Base-by-base conservation (phyloP, 1,140 invertebrate species). In the Monochamus saltuarius region DNA sequence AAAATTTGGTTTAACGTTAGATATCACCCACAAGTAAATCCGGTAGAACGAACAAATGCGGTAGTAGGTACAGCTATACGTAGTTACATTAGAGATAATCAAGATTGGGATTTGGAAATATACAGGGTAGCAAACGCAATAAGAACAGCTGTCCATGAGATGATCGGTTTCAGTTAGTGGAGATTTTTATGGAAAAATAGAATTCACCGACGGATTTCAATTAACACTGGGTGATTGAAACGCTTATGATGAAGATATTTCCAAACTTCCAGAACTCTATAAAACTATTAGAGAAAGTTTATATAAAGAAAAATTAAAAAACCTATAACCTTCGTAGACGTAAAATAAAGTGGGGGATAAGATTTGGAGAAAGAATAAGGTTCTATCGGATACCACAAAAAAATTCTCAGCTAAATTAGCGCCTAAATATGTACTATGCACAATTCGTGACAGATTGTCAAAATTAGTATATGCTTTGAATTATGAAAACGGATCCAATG, bases 281-380 rank as follows among this genome's bases (percentile, higher is more conserved):
- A 9, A 45, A 45, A 19, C 16, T 9, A 19, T 17, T 45, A 11
- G 14, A 45, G 10, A 49, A 11, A 59, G 45, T 13, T 29, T 64
- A 37, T 38, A 54, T 37, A n/a, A 17, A 2, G 46, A 35, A 64
- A 61, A 51, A 0, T 34, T 17, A 38, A 19, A 4, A 50, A 61
- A n/a, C n/a, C n/a, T n/a, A n/a, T n/a, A n/a, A n/a, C n/a, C n/a
- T n/a, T n/a, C 37, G 29, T 22, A 61, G 38, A 22, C 4, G 51
- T 22, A 16, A 53, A 51, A n/a, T 51, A 4, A 19, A 6, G 58
- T 55, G 4, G 65, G 59, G 29, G 40, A 66, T 17, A 53, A 56
- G 9, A 59, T 65, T 4, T 65, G 59, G 59, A 35, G 50, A 8
- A 37, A 36, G 6, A 64, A 66, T 35, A 58, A 64, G 42, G 57